Base-by-base conservation (phyloP, 2,113 vertebrate genomes). In the Caloenas nicobarica region DNA sequence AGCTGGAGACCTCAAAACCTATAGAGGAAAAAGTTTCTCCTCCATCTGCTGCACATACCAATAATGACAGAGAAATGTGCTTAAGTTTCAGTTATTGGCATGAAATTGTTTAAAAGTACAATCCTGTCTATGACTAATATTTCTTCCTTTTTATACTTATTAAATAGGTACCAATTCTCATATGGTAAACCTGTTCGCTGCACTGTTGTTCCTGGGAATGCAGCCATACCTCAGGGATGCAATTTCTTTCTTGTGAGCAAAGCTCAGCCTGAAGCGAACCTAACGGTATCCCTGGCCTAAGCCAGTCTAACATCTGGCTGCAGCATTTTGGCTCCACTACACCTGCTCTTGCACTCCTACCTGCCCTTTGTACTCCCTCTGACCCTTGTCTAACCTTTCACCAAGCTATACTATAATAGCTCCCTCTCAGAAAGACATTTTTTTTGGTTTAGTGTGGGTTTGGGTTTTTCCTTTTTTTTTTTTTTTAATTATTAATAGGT, bases 381-480 rank as follows among this genome's bases (percentile, higher is more conserved):
- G 72, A 50, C 38, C 16, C 7, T 36, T 22, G 14, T 26, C 33
- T 57, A 34, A 92, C n/a, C 31, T 83, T 53, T 34, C 29, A 5
- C 29, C 42, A 70, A 60, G 8, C 33, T 25, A 9, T 33, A 21
- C 15, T 46, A 19, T 46, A 46, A 46, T 7, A 38, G 40, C 11
- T 81, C 21, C 44, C 46, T 68, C 36, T 36, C 70, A 90, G 57
- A 62, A 84, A 62, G 44, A 46, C 44, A 17, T 19, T 46, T 46
- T 44, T 42, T 15, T 48, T 24, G 8, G 10, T 50, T 50, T 50
- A n/a, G n/a, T n/a, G n/a, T n/a, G n/a, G n/a, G 16, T 2, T 16
- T 12, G 4, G 3, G 3, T 3, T 1, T 23, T 23, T 4, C 8
- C 36, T 57, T 62, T 13, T 2, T 68, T 71, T 26, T n/a, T 15